Conservation (phyloP, 2,113 vertebrate species). For the Craseonycteris thonglongyai region DNA sequence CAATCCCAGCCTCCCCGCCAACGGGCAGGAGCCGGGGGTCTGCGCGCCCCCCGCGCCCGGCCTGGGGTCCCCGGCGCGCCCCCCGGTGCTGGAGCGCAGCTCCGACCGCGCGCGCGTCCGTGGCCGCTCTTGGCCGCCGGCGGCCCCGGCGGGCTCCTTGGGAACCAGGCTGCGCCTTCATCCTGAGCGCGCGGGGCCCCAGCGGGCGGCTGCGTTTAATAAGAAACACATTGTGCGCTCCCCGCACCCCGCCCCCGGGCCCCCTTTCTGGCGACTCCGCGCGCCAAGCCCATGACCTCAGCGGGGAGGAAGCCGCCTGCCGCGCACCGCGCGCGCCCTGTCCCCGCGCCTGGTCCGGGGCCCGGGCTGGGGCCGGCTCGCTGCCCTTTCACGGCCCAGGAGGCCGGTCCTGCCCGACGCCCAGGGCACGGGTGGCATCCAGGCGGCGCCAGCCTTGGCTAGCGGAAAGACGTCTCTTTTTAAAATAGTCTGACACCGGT, state of each 20-base stretch:
- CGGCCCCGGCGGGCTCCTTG: slow-evolving; percentile 81
- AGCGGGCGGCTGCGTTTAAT: slow-evolving; percentile 79
- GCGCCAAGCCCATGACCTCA: slow-evolving; percentile 70
- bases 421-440: neutral
- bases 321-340: slow-evolving; percentile 37
- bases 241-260: neutral
- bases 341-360: slow-evolving; percentile 9
- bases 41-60: slow-evolving; percentile 61
- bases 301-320: neutral
- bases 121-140: slow-evolving; percentile 64
- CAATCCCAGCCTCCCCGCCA: slow-evolving; percentile 83
- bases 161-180: slow-evolving; percentile 77
- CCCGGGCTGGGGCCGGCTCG: neutral
- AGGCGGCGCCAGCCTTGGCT: neutral
- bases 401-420: slow-evolving; percentile 37
- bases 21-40: slow-evolving; percentile 85
- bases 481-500: neutral
- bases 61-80: too few relatives aligned
- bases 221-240: slow-evolving; percentile 79
- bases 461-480: neutral
- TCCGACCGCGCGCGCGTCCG: too few relatives aligned
- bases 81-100: too few relatives aligned
- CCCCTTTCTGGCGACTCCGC: slow-evolving; percentile 33
- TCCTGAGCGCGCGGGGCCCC: too few relatives aligned
- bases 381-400: slow-evolving; percentile 50